Conservation (phyloP, 2,888 invertebrate genomes). For the Pheosia tremula region DNA sequence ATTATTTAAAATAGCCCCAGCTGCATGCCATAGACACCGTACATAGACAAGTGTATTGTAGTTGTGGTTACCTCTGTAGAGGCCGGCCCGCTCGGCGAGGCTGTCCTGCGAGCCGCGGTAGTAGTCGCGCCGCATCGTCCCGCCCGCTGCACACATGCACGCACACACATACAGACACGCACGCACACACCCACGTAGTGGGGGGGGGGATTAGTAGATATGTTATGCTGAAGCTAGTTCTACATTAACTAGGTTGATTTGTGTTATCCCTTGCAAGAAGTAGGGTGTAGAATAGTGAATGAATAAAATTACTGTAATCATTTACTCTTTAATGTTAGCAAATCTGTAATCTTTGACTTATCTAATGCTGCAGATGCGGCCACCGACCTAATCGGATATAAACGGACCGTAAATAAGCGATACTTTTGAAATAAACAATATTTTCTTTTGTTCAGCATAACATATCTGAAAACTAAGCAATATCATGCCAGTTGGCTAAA, state of each 20-base stretch:
- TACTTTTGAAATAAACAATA: neutral
- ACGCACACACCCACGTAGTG: conserved; percentile 1
- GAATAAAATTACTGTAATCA: too few relatives aligned
- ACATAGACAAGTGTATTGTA: neutral
- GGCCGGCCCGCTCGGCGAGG: conserved; percentile 88
- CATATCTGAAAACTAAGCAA: conserved; percentile 38
- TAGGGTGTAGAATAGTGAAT: too few relatives aligned
- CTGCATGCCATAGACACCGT: too few relatives aligned
- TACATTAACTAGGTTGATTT: too few relatives aligned
- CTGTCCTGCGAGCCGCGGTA: conserved; percentile 96
- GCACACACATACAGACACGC: conserved; percentile 11
- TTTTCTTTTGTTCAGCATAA: conserved; percentile 37
- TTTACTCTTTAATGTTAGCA: too few relatives aligned
- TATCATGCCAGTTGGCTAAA: conserved; percentile 48
- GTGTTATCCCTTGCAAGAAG: too few relatives aligned
- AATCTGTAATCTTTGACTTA: too few relatives aligned
- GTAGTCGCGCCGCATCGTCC: conserved; percentile 93
- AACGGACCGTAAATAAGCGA: too few relatives aligned
- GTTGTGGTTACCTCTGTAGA: conserved; percentile 88
- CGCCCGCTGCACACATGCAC: conserved; percentile 43
- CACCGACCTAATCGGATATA: too few relatives aligned
- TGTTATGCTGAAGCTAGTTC: conserved; percentile 4
- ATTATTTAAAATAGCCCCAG: too few relatives aligned
- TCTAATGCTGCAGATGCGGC: too few relatives aligned
- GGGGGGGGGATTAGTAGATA: neutral